A percentile compares a stretch with the other conserved stretches of the same genome.
These are phyloP conservation scores for Lophotis ruficrista DNA, from an alignment of 2,113 vertebrate species.

Conservation along the genomic window DNA sequence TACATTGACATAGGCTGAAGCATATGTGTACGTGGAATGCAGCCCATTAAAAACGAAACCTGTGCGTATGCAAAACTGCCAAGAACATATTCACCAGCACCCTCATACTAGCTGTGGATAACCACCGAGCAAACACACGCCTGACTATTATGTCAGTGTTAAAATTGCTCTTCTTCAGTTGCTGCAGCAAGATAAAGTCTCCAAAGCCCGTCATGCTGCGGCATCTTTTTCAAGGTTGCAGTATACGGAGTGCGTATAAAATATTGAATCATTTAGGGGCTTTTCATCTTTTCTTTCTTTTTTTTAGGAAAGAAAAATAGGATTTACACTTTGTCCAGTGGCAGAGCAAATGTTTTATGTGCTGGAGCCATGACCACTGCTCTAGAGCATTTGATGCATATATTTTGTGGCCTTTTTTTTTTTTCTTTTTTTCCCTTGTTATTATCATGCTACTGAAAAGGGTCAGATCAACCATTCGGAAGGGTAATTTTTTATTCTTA, in stretches of 20 bases:
- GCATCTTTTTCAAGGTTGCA: conserved; percentile 53
- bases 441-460: background rate
- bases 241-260: conserved; percentile 1
- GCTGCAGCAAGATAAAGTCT: conserved; percentile 61
- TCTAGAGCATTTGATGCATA: conserved; percentile 25
- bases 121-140: background rate
- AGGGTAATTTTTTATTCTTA: conserved; percentile 11
- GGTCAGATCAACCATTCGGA: conserved; percentile 30
- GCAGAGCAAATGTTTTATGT: conserved; percentile 49
- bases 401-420: background rate
- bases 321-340: conserved; percentile 27
- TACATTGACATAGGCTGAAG: background rate
- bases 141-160: conserved; percentile 61
- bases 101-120: background rate
- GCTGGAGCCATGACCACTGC: conserved; percentile 6
- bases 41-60: background rate
- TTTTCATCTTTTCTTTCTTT: background rate
- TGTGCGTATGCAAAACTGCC: background rate
- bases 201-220: conserved; percentile 30
- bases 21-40: background rate
- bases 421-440: background rate
- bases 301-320: background rate
- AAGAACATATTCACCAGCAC: background rate
- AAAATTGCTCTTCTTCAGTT: conserved; percentile 60
- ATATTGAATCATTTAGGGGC: conserved; percentile 51